These are phyloP conservation scores for Lasioglossum leucozonium DNA, from an alignment of 2,888 invertebrate species.

Conservation along the genomic window DNA sequence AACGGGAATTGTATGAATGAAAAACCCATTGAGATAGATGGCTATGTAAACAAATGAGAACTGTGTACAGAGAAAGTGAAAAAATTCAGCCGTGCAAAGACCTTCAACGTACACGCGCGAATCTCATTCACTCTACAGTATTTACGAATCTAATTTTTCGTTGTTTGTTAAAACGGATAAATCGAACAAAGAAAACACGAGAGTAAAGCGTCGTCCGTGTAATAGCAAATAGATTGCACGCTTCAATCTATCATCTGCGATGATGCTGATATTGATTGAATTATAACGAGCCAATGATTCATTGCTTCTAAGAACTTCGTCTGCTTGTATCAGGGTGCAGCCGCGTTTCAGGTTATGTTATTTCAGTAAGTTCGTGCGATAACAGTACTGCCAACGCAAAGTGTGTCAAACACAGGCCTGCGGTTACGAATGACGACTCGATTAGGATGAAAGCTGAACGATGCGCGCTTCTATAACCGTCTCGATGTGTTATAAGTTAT, in stretches of 20 bases:
- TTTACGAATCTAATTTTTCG: not conserved
- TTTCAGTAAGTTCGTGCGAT: slow-evolving; percentile 23
- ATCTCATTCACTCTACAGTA: not conserved
- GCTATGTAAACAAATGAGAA: not conserved
- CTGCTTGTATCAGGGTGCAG: not conserved
- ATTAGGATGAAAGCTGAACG: slow-evolving; percentile 31
- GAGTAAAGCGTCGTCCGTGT: not conserved
- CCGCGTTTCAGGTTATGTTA: slow-evolving; percentile 43
- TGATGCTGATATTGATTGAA: not conserved
- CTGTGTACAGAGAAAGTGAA: not conserved
- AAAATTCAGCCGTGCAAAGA: not conserved
- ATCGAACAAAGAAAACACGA: not conserved
- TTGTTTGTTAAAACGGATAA: not conserved
- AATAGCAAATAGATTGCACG: not conserved
- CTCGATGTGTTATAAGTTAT: not conserved
- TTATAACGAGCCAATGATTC: not conserved
- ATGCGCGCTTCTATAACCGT: not conserved
- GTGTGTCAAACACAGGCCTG: slow-evolving; percentile 58
- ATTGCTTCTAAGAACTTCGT: not conserved
- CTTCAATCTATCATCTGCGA: not conserved
- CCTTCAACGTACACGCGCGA: not conserved
- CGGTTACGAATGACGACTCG: slow-evolving; percentile 40
- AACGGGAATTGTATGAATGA: not conserved
- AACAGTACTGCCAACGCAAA: slow-evolving; percentile 59
- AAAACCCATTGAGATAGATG: not conserved